Conservation (phyloP, 2,888 invertebrate species). For the Parnassius glacialis region DNA sequence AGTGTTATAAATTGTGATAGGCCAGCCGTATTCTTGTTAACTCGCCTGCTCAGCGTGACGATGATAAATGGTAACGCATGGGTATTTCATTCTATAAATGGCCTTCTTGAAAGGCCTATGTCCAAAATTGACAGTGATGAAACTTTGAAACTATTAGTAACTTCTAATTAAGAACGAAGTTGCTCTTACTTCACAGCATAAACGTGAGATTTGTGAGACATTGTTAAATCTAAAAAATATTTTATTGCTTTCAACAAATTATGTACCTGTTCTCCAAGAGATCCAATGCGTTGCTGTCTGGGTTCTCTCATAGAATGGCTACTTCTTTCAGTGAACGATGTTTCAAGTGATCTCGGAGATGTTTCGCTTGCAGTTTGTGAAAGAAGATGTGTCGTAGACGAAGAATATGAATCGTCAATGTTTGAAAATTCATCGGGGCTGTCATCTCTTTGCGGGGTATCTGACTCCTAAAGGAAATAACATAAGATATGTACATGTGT, state of each 20-base stretch:
- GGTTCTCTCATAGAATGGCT: slow-evolving; percentile 38
- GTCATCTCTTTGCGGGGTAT: slow-evolving; percentile 67
- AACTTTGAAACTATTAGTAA: too few relatives aligned
- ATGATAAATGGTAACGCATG: too few relatives aligned
- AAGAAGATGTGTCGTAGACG: slow-evolving; percentile 67
- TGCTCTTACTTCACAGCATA: too few relatives aligned
- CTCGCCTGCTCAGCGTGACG: too few relatives aligned
- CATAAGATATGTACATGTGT: too few relatives aligned
- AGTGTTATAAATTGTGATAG: too few relatives aligned
- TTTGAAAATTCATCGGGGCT: slow-evolving; percentile 70
- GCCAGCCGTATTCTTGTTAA: too few relatives aligned
- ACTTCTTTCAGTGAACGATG: slow-evolving; percentile 60
- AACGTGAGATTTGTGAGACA: too few relatives aligned
- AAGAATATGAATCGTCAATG: slow-evolving; percentile 67
- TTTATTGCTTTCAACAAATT: neutral
- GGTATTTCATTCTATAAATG: too few relatives aligned
- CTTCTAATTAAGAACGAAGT: too few relatives aligned
- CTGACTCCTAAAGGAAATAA: slow-evolving; percentile 55
- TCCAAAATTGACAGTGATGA: too few relatives aligned
- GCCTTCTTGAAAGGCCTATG: too few relatives aligned
- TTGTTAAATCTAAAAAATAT: neutral
- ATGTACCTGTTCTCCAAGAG: slow-evolving; percentile 59
- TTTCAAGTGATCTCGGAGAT: slow-evolving; percentile 60
- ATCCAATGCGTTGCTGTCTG: slow-evolving; percentile 54
- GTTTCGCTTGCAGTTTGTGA: slow-evolving; percentile 64